These are phyloP conservation scores for Marcusenius ussheri DNA, from an alignment of 2,113 vertebrate genomes.

Conservation along the genomic window DNA sequence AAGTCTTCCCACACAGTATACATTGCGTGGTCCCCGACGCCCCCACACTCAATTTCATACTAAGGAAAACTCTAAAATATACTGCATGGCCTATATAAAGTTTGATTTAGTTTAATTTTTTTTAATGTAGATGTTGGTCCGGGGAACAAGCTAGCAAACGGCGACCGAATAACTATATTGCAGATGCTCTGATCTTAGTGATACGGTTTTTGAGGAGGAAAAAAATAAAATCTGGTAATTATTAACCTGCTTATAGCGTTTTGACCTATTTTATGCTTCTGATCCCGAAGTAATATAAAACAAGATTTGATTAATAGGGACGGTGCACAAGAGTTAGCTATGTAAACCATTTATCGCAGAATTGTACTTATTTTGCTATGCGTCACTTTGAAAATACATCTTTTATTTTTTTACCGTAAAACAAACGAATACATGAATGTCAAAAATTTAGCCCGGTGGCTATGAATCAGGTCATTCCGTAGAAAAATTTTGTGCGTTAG, in stretches of 20 bases:
- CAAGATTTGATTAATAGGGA: background rate
- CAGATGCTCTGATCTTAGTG: background rate
- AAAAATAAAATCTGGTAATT: background rate
- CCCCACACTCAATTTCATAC: background rate
- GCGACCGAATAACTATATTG: background rate
- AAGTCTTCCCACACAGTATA: conserved; percentile 48
- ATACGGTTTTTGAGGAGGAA: background rate
- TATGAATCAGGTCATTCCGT: conserved; percentile 7
- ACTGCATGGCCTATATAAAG: background rate
- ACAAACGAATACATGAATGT: background rate
- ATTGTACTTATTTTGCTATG: background rate
- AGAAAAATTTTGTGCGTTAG: background rate
- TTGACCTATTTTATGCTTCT: conserved; percentile 1
- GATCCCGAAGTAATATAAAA: background rate
- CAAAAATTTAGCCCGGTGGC: background rate
- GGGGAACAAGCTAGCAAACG: background rate
- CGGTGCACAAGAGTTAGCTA: background rate
- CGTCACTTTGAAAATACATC: background rate
- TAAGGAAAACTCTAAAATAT: background rate
- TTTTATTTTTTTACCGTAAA: no score
- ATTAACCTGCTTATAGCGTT: conserved; percentile 2
- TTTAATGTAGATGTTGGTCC: background rate
- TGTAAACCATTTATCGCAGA: background rate
- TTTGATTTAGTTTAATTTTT: background rate
- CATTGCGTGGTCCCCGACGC: conserved; percentile 44